phyloP scores from a whole-genome alignment of 2,888 invertebrate species.

The Drosophila histrio region DNA sequence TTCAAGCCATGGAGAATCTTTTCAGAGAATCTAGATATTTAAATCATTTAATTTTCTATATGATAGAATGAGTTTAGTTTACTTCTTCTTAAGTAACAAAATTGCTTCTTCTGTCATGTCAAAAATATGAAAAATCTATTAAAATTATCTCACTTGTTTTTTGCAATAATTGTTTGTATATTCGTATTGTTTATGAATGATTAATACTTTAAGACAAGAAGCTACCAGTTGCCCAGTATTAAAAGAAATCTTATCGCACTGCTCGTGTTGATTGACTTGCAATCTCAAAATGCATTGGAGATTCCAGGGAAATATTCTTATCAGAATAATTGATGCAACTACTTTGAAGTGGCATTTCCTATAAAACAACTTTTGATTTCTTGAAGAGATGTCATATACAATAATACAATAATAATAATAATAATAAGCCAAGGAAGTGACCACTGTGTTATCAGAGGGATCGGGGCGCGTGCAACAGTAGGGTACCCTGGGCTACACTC shows the following conservation, averaged over 20 bases:
- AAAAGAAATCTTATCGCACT: slow-evolving; percentile 12
- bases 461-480: too few species aligned
- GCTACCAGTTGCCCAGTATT: background rate
- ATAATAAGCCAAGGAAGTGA: background rate
- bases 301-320: slow-evolving; percentile 15
- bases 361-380: slow-evolving; percentile 19
- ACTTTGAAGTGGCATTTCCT: slow-evolving; percentile 23
- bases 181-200: background rate
- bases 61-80: too few species aligned
- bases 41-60: too few species aligned
- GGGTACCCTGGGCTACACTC: too few species aligned
- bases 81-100: too few species aligned
- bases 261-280: background rate
- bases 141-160: too few species aligned
- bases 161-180: too few species aligned
- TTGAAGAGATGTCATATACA: background rate
- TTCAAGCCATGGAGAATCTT: too few species aligned
- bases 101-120: too few species aligned
- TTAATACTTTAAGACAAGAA: background rate
- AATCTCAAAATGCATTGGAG: background rate
- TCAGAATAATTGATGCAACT: slow-evolving; percentile 3
- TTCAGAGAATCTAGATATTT: too few species aligned
- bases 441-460: background rate
- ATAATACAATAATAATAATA: background rate
- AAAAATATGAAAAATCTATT: too few species aligned